Evolutionary conservation across 1,140 invertebrate genomes (phyloP).

Genomic region (Cyphomyrmex costatus): DNA sequence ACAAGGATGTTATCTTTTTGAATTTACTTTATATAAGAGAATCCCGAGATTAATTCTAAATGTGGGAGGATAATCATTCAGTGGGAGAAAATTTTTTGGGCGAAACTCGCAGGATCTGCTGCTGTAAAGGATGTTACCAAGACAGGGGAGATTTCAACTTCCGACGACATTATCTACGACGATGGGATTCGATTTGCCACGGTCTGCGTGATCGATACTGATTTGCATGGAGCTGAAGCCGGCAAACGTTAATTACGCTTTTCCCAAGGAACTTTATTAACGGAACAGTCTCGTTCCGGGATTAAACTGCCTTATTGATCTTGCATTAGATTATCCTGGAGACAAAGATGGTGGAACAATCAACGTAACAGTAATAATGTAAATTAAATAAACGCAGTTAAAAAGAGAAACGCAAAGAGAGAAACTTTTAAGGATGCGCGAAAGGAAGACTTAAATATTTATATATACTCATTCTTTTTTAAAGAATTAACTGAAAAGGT

Average conservation of each 20-base stretch:
- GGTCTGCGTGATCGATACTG: constrained; percentile 59
- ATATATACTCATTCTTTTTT: not conserved
- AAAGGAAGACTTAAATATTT: not conserved
- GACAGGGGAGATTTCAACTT: constrained; percentile 36
- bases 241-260: constrained; percentile 64
- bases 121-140: not conserved
- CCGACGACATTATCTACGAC: not conserved
- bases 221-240: constrained; percentile 66
- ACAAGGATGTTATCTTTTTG: not conserved
- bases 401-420: not conserved
- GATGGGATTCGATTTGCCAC: constrained; percentile 1
- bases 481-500: not conserved
- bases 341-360: not conserved
- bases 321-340: constrained; percentile 22
- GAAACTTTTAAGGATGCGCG: not conserved
- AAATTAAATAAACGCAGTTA: constrained; percentile 7
- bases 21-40: not conserved
- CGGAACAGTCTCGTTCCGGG: constrained; percentile 7
- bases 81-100: not conserved
- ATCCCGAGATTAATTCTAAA: not conserved
- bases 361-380: not conserved
- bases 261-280: constrained; percentile 22
- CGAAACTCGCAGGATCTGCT: not conserved
- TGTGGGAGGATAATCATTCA: not conserved
- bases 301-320: constrained; percentile 26